phyloP scores from a whole-genome alignment of 1,140 invertebrate genomes.

The Ooceraea biroi region DNA sequence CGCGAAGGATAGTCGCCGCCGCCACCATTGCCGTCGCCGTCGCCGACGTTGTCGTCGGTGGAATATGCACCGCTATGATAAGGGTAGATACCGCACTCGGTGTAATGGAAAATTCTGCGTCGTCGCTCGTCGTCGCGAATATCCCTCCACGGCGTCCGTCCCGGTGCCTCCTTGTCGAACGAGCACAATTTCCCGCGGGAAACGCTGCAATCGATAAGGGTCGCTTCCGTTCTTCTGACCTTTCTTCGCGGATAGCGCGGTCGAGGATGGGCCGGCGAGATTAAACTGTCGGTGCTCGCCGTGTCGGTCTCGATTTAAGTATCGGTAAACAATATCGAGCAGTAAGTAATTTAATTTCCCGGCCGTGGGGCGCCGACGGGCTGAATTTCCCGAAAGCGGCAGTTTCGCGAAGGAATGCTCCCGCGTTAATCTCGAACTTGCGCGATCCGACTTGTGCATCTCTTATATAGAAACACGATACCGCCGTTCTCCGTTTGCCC shows the following conservation, averaged over 20 bases:
- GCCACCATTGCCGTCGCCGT: constrained; percentile 44
- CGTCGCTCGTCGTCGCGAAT: constrained; percentile 64
- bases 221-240: constrained; percentile 54
- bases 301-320: constrained; percentile 45
- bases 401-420: constrained; percentile 11
- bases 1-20: constrained; percentile 62
- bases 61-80: constrained; percentile 79
- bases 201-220: constrained; percentile 66
- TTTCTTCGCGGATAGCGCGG: background rate
- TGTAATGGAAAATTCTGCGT: constrained; percentile 79
- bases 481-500: too few relatives aligned
- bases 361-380: constrained; percentile 22
- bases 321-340: constrained; percentile 57
- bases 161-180: constrained; percentile 63
- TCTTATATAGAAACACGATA: too few relatives aligned
- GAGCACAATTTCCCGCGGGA: constrained; percentile 72
- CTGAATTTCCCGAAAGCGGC: constrained; percentile 11
- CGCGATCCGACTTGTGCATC: too few relatives aligned
- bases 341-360: constrained; percentile 58
- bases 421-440: background rate
- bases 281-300: constrained; percentile 65
- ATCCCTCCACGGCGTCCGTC: constrained; percentile 51
- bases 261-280: constrained; percentile 22
- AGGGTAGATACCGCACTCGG: constrained; percentile 71
- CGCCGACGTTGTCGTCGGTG: constrained; percentile 44